Evolutionary conservation across 2,797 vertebrate genomes (phyloP).

Genomic region (Phrynocephalus vlangalii): DNA sequence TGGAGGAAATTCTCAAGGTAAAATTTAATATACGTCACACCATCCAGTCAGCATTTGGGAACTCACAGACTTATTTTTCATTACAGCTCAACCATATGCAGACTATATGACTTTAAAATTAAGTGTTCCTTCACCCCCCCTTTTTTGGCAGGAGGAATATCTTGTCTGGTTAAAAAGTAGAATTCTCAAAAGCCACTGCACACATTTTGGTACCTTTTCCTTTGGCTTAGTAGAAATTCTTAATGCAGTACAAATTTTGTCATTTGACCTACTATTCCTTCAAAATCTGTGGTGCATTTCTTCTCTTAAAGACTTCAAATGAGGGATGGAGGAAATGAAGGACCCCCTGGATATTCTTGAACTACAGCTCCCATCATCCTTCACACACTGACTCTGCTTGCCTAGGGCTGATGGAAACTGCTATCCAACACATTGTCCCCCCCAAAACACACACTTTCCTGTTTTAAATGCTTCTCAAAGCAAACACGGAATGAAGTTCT

Average conservation of each 20-base stretch:
- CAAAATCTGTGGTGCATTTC: background rate
- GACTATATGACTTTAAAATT: background rate
- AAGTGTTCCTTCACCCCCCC: background rate
- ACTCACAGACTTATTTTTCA: background rate
- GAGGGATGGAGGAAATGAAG: background rate
- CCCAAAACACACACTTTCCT: background rate
- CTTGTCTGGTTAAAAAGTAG: background rate
- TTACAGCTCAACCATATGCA: background rate
- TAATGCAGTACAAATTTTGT: too few species aligned
- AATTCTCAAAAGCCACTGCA: too few species aligned
- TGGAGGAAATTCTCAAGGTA: background rate
- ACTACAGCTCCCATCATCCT: too few species aligned
- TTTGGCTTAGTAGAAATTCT: too few species aligned
- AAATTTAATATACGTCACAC: background rate
- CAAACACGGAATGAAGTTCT: background rate
- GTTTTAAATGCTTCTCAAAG: background rate
- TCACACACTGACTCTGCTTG: background rate
- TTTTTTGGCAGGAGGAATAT: background rate
- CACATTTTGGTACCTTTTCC: too few species aligned
- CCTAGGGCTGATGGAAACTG: background rate
- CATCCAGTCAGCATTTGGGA: background rate
- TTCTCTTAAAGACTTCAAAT: background rate
- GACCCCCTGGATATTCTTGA: too few species aligned
- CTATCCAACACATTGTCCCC: background rate
- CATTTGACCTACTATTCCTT: too few species aligned